Evolutionary conservation across 1,140 invertebrate genomes (phyloP), one percentile per base, ranked within the genome.

Genomic region (Drosophila neocordata): DNA sequence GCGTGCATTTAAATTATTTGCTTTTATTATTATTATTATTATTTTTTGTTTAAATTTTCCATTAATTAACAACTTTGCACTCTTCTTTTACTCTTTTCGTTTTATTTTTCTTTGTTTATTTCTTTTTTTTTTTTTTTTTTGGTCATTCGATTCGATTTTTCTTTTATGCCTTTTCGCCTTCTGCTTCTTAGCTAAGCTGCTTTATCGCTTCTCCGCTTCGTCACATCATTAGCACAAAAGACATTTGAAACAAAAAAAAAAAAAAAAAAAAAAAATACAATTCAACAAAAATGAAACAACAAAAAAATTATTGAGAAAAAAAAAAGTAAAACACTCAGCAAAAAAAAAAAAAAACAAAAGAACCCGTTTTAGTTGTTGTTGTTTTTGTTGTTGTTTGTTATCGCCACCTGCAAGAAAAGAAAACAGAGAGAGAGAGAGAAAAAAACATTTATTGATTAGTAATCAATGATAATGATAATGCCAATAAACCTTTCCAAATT

Each of bases 61-160:
- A 85, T 85, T 85, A 85, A 87, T 85, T 85, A 82, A 87, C 78
- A 85, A 60, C 66, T 84, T 87, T 77, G 68, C 69, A 79, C 82
- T 82, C 41, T 63, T 65, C 75, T 71, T 74, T 51, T 7, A 18
- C 27, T 31, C 27, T 31, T 31, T 31, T 31, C 6, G 5, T 31
- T 31, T 31, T 31, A 31, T 24, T 24, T 24, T 24, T 24, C 22
- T 24, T n/a, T n/a, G 4, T 65, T 60, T 65, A 13, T 11, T 68
- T 48, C 38, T 24, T 27, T 69, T 60, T 53, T 22, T n/a, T 13
- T 34, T 55, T 27, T 18, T 15, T 18, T 52, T 41, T 55, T 34
- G 57, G 18, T 18, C 24, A 62, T 15, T 61, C 34, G 15, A 48
- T 48, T 48, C 41, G 41, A 18, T 48, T 44, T 48, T 48, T 18